Evolutionary conservation across 2,113 vertebrate species (phyloP).

Genomic region (Ammodytes dubius): DNA sequence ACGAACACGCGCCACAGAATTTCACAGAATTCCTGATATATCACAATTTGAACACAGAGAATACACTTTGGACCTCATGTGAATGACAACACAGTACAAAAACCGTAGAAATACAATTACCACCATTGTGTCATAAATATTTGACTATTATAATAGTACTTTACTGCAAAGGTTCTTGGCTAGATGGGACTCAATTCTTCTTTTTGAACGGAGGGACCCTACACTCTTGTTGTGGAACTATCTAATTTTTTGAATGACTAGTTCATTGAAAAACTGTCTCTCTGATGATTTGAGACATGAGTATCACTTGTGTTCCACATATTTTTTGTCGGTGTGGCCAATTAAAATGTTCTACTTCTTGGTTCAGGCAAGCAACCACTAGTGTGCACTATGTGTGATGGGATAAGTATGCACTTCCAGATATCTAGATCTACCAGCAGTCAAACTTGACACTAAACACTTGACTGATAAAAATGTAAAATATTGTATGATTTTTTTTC

Average conservation of each 20-base stretch:
- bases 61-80: conserved; percentile 83
- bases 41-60: conserved; percentile 78
- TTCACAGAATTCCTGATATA: conserved; percentile 83
- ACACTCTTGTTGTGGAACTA: background rate
- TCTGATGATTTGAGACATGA: background rate
- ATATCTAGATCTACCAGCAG: conserved; percentile 23
- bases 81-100: conserved; percentile 82
- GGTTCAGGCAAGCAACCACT: background rate
- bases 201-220: conserved; percentile 19
- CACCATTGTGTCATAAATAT: conserved; percentile 76
- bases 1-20: conserved; percentile 79
- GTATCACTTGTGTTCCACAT: background rate
- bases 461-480: conserved; percentile 17
- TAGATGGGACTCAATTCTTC: conserved; percentile 55
- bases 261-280: background rate
- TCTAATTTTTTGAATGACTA: background rate
- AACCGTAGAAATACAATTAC: conserved; percentile 83
- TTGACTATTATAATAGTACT: conserved; percentile 63
- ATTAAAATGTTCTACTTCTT: conserved; percentile 10
- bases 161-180: conserved; percentile 72
- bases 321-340: background rate
- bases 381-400: conserved; percentile 14
- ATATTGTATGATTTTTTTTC: conserved; percentile 17
- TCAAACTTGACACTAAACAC: conserved; percentile 21
- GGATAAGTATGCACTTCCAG: conserved; percentile 10